phyloP scores from a whole-genome alignment of 2,797 vertebrate species.

The Mormyrops boulengeri region DNA sequence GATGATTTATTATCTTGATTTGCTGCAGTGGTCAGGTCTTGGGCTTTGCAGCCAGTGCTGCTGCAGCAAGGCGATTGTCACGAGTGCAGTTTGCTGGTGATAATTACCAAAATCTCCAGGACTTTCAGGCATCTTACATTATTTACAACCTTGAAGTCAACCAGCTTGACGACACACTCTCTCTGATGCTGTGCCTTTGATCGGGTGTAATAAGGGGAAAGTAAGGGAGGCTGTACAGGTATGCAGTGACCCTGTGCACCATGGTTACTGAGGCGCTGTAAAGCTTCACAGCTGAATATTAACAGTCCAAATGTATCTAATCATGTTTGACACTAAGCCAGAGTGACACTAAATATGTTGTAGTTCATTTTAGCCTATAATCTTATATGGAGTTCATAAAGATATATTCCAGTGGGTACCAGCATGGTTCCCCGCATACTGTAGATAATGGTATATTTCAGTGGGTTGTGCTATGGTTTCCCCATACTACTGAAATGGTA shows the following conservation, averaged over 20 bases:
- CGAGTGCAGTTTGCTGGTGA: constrained; percentile 5
- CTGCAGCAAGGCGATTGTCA: constrained; percentile 4
- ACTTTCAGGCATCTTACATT: constrained; percentile 3
- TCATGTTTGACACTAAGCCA: neutral
- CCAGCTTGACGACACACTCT: neutral
- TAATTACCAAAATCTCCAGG: constrained; percentile 6
- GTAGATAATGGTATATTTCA: neutral
- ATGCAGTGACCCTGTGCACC: neutral
- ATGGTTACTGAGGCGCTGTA: neutral
- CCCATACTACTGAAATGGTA: neutral
- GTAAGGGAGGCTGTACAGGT: neutral
- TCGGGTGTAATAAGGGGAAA: neutral
- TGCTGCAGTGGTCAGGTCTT: constrained; percentile 25
- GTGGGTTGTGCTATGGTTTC: neutral
- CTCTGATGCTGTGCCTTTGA: neutral
- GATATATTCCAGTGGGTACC: neutral
- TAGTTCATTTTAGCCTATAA: neutral
- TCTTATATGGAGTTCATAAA: neutral
- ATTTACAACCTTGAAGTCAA: constrained; percentile 7
- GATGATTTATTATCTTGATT: constrained; percentile 20
- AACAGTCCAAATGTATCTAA: neutral
- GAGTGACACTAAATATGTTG: neutral
- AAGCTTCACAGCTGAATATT: neutral
- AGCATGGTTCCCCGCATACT: neutral
- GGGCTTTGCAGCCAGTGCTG: constrained; percentile 16